Conservation (phyloP, 2,797 vertebrate species). For the Rhabdophis nuchalis region DNA sequence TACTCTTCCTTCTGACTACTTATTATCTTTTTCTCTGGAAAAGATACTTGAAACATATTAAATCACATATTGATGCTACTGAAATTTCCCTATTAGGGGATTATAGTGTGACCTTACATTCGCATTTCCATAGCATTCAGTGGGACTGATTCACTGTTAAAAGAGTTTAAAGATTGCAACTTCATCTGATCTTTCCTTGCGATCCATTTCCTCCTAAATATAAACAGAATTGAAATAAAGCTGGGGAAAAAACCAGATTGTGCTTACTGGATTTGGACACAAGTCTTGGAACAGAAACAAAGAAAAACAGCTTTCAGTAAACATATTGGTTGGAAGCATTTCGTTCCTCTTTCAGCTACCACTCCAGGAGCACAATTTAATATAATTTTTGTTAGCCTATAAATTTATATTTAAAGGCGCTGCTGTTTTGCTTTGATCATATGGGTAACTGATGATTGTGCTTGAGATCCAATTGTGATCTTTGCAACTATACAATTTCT, state of each 20-base stretch:
- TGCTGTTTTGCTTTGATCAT: not conserved
- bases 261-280: not conserved
- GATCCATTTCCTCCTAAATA: not conserved
- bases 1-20: not conserved
- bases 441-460: not conserved
- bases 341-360: not conserved
- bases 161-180: not conserved
- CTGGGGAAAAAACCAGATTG: not conserved
- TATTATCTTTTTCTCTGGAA: not conserved
- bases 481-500: not conserved
- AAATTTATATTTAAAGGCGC: not conserved
- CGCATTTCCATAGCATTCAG: not conserved
- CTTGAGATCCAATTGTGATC: conserved; percentile 12
- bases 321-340: not conserved
- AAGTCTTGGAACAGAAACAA: not conserved
- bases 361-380: not conserved
- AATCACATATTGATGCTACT: not conserved
- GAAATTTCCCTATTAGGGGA: not conserved
- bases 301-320: not conserved
- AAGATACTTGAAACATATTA: not conserved
- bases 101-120: not conserved
- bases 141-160: not conserved
- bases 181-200: not conserved
- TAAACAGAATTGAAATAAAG: not conserved
- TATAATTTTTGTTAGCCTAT: not conserved